Percentiles rank a stretch among this genome's conserved stretches.
These are phyloP conservation scores for Thymelicus acteon DNA, from an alignment of 2,888 invertebrate species.

Conservation along the genomic window DNA sequence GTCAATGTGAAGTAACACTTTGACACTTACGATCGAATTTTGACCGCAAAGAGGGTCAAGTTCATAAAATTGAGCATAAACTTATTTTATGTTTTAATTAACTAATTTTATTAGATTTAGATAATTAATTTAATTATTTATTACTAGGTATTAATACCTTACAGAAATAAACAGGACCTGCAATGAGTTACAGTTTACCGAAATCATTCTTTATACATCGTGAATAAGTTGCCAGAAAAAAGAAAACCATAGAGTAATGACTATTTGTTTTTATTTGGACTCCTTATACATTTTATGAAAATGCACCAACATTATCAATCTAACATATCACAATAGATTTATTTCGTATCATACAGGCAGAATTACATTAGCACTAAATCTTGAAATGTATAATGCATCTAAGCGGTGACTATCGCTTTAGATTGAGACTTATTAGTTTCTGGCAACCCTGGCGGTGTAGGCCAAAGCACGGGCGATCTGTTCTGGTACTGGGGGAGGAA, in stretches of 20 bases:
- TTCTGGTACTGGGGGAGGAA: constrained; percentile 79
- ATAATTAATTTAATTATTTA: too few relatives aligned
- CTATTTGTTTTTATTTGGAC: constrained; percentile 37
- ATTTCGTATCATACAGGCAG: constrained; percentile 23
- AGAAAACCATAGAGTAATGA: neutral
- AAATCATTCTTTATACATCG: neutral
- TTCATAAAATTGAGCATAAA: too few relatives aligned
- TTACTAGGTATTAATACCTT: too few relatives aligned
- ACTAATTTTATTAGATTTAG: too few relatives aligned
- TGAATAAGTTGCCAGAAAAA: constrained; percentile 3
- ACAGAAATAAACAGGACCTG: too few relatives aligned
- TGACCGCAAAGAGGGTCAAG: too few relatives aligned
- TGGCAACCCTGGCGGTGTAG: constrained; percentile 50
- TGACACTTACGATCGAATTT: too few relatives aligned
- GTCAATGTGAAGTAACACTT: too few relatives aligned
- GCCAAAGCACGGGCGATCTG: constrained; percentile 77
- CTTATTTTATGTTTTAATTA: too few relatives aligned
- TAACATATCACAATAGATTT: constrained; percentile 37
- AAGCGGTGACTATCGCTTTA: constrained; percentile 39
- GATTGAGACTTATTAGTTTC: constrained; percentile 36
- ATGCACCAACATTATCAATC: constrained; percentile 30
- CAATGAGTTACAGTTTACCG: too few relatives aligned
- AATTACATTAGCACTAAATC: constrained; percentile 42
- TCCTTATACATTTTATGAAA: constrained; percentile 21
- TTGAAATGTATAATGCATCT: constrained; percentile 30